phyloP scores from a whole-genome alignment of 2,113 vertebrate genomes.

The Mesoclemmys tuberculata region DNA sequence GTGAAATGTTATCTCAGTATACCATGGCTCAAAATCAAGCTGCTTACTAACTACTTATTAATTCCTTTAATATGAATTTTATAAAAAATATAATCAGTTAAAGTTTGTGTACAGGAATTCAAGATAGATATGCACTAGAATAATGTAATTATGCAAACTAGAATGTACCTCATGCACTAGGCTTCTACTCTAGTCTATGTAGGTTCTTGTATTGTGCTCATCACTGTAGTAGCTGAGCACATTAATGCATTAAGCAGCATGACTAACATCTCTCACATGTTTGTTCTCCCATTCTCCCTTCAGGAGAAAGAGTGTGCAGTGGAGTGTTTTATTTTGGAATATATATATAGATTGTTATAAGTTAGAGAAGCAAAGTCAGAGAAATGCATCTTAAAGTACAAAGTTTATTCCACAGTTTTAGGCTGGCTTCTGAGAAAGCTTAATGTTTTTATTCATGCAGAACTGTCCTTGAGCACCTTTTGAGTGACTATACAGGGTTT shows the following conservation, averaged over 20 bases:
- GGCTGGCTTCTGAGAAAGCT: background rate
- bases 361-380: no score
- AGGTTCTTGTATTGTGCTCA: fast-evolving
- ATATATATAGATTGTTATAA: background rate
- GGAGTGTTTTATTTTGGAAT: background rate
- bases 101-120: background rate
- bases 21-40: no score
- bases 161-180: background rate
- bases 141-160: background rate
- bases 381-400: no score
- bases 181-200: background rate
- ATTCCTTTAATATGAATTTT: no score
- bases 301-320: background rate
- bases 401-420: no score
- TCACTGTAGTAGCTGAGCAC: background rate
- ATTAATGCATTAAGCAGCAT: background rate
- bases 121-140: background rate
- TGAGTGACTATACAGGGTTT: no score
- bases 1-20: no score
- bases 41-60: no score
- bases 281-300: background rate
- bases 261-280: background rate
- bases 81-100: no score
- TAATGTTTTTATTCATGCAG: background rate
- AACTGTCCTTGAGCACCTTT: background rate